Conservation (phyloP, 2,113 vertebrate genomes). For the Stomatorhinus ivindoensis region DNA sequence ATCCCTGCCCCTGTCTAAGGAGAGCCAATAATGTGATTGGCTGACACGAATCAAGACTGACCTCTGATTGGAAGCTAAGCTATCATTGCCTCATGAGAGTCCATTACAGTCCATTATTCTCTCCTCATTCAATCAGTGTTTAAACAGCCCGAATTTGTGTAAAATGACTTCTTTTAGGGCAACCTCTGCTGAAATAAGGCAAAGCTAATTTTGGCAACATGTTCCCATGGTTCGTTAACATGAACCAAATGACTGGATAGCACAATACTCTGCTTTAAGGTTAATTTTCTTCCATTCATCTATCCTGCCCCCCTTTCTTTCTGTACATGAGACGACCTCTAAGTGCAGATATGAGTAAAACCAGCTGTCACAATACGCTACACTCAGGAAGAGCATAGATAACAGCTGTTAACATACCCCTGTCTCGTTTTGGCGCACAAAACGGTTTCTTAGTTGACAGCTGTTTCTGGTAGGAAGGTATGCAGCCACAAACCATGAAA, state of each 20-base stretch:
- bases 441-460: neutral
- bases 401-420: neutral
- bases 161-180: neutral
- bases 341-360: neutral
- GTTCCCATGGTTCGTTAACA: neutral
- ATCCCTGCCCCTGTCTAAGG: neutral
- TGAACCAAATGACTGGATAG: neutral
- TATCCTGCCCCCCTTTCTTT: neutral
- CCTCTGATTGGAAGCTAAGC: neutral
- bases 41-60: neutral
- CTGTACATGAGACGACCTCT: neutral
- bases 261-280: neutral
- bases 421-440: neutral
- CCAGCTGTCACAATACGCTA: neutral
- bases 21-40: neutral
- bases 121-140: neutral
- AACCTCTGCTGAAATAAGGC: neutral
- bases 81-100: neutral
- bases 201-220: neutral
- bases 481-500: neutral
- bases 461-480: neutral
- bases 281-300: neutral
- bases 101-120: constrained; percentile 3
- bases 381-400: neutral
- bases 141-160: neutral